Conservation (phyloP, 1,140 invertebrate genomes). For the Hypsibius dujardini region DNA sequence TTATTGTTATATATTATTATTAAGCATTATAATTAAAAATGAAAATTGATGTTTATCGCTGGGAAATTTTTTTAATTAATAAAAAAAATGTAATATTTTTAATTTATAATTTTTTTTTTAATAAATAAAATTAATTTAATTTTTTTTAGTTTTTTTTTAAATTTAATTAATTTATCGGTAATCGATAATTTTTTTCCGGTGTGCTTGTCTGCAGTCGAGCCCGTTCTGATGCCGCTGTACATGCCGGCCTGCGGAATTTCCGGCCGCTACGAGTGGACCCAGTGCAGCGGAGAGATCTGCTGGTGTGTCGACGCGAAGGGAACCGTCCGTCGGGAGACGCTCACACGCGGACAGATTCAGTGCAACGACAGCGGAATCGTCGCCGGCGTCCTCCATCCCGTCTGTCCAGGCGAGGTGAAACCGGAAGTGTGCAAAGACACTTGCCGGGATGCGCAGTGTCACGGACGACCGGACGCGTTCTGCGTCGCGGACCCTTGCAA, state of each 20-base stretch:
- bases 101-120: too few species aligned
- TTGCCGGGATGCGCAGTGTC: constrained; percentile 31
- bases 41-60: too few species aligned
- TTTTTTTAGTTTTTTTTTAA: too few species aligned
- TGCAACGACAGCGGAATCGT: constrained; percentile 28
- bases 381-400: constrained; percentile 23
- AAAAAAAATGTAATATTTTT: too few species aligned
- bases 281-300: constrained; percentile 29
- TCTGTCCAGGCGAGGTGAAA: constrained; percentile 27
- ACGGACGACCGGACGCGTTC: constrained; percentile 31
- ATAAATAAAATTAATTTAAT: too few species aligned
- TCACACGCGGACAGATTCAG: constrained; percentile 30
- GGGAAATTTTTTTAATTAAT: too few species aligned
- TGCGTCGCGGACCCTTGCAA: constrained; percentile 35
- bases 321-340: constrained; percentile 28
- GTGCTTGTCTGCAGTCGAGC: constrained; percentile 10
- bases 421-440: constrained; percentile 31
- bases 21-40: too few species aligned
- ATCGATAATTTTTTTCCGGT: too few species aligned
- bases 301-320: constrained; percentile 32
- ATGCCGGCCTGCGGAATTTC: constrained; percentile 28
- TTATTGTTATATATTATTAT: too few species aligned
- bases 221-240: constrained; percentile 26
- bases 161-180: too few species aligned
- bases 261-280: constrained; percentile 29